Evolutionary conservation across 1,140 invertebrate genomes (phyloP), one percentile per base, ranked within the genome.

Genomic region (Brachionus asplanchnoidis): DNA sequence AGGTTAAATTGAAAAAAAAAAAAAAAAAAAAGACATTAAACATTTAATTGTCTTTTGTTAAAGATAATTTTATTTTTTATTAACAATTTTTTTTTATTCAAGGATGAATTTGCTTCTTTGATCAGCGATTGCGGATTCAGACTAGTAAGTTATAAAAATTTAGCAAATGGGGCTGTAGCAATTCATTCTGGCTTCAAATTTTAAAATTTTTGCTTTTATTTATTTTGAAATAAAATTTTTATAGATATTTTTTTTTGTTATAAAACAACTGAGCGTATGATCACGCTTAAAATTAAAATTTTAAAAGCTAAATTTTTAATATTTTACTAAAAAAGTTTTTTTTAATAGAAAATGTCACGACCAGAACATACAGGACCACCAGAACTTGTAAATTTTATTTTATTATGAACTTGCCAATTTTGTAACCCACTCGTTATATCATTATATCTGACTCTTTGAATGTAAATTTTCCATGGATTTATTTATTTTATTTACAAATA

Each of bases 171-270:
- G 56, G 91, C 97, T 4, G 94, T 95, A 82, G 93, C 95, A 40
- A 97, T 99, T 88, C 96, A 98, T 90, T 96, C 95, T 26, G 97
- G 95, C 50, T 97, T 95, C 88, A 98, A 98, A 91, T 84, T 91
- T 56, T 88, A 70, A 40, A 66, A 11, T 65, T 36, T 36, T 36
- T 36, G 5, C 1, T 36, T 36, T 36, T 36, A 36, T 36, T 36
- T 12, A 65, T 80, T 56, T 36, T 53, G 3, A 65, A 80, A 65
- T 32, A 28, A 42, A 80, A 6, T 28, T 23, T 32, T 42, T 20
- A 9, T 17, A 53, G 23, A 36, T 53, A 14, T 56, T 2, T 14
- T 50, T 36, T 36, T 40, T 68, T 20, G n/a, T 42, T 40, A 42
- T 20, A 42, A 17, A 40, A 36, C 3, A 40, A 68, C n/a, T 40